These are phyloP conservation scores for Aporophyla nigra DNA, from an alignment of 2,888 invertebrate species.

Conservation along the genomic window DNA sequence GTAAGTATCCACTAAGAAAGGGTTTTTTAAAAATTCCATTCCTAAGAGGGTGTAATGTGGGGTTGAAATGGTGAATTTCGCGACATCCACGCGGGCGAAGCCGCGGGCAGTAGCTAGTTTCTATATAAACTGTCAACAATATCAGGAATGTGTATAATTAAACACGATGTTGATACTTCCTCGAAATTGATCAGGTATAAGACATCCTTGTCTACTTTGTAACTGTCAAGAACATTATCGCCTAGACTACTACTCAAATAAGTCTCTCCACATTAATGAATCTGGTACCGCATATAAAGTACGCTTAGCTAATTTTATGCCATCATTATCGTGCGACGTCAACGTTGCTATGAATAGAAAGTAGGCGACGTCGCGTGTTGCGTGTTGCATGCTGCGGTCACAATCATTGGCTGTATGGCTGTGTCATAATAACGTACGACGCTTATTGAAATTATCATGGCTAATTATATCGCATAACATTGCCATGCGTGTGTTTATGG, in stretches of 20 bases:
- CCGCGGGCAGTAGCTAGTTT: too few relatives aligned
- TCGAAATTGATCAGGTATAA: neutral
- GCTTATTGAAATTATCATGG: conserved; percentile 60
- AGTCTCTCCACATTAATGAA: conserved; percentile 38
- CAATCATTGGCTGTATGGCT: conserved; percentile 51
- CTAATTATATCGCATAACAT: conserved; percentile 58
- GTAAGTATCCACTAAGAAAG: too few relatives aligned
- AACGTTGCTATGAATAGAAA: conserved; percentile 71
- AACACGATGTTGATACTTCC: neutral
- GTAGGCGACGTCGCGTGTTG: conserved; percentile 60
- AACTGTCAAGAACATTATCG: conserved; percentile 9
- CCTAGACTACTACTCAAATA: conserved; percentile 38
- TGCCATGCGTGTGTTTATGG: conserved; percentile 32
- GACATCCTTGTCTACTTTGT: neutral
- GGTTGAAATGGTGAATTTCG: too few relatives aligned
- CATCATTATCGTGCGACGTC: conserved; percentile 61
- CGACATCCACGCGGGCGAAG: too few relatives aligned
- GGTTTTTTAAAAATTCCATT: too few relatives aligned
- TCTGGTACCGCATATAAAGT: conserved; percentile 61
- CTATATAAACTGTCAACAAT: neutral
- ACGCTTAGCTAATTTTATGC: conserved; percentile 67
- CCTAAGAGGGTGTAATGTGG: too few relatives aligned
- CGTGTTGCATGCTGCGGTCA: conserved; percentile 48
- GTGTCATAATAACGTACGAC: conserved; percentile 44
- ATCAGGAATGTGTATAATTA: neutral